Evolutionary conservation across 2,888 invertebrate species (phyloP).

Genomic region (Drosophila neonasuta): DNA sequence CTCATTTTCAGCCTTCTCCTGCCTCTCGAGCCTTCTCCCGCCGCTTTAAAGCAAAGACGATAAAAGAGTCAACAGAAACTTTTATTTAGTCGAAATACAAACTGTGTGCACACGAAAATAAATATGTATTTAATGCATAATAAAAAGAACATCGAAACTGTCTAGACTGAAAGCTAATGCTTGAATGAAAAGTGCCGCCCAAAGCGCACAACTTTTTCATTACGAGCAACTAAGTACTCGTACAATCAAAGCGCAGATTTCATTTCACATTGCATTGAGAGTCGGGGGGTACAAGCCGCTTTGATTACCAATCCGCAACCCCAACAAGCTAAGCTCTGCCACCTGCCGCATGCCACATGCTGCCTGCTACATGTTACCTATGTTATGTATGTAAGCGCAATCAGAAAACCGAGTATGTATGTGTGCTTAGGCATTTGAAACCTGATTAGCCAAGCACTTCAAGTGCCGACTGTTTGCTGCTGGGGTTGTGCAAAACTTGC

Average conservation of each 20-base stretch:
- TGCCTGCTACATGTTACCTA: constrained; percentile 19
- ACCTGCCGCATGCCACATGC: constrained; percentile 19
- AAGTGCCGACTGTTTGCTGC: constrained; percentile 53
- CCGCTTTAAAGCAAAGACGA: background rate
- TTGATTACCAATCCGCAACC: constrained; percentile 58
- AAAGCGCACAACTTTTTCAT: constrained; percentile 25
- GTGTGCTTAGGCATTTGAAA: constrained; percentile 68
- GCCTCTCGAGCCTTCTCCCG: too few relatives aligned
- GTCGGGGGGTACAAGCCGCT: constrained; percentile 41
- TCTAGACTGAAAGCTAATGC: constrained; percentile 62
- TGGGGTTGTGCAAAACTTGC: background rate
- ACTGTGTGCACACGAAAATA: constrained; percentile 9
- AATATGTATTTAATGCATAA: background rate
- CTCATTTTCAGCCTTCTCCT: too few relatives aligned
- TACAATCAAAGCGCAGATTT: constrained; percentile 57
- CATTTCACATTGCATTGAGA: constrained; percentile 11
- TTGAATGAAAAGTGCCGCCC: constrained; percentile 36
- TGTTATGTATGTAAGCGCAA: constrained; percentile 19
- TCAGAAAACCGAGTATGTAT: constrained; percentile 26
- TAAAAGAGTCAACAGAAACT: constrained; percentile 22
- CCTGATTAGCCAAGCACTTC: constrained; percentile 76
- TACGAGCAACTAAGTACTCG: constrained; percentile 33
- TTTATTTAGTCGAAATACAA: constrained; percentile 36
- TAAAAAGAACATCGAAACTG: constrained; percentile 25
- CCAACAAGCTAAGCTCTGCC: constrained; percentile 19